Base-by-base conservation (phyloP, 2,113 vertebrate species). In the Ceyx melanurus region DNA sequence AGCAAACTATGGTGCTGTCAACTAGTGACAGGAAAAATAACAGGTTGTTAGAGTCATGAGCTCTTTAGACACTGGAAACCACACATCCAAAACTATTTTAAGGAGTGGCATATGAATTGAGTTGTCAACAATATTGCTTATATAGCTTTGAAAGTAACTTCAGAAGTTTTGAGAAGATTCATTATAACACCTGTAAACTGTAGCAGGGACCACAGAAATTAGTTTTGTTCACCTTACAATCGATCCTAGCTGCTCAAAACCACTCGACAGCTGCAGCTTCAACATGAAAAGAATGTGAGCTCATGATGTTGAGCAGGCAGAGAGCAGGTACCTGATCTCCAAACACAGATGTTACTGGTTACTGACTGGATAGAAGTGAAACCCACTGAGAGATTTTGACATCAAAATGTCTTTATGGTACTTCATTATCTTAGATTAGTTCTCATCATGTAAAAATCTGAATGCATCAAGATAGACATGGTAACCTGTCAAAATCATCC, bases 151-250 rank as follows among this genome's bases (percentile, higher is more conserved):
- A 84, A 75, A 88, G 31, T 10, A 84, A 89, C 85, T 68, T 80
- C 43, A 84, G 45, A 87, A 67, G 35, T 56, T 71, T 76, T 2
- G 15, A 43, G 60, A 50, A 71, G 35, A 35, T 86, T 95, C 88
- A 72, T 90, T 86, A 29, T n/a, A 35, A 60, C 29, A 33, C 67
- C 65, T 68, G 33, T 56, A 77, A 62, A 25, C 42, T 51, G 67
- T 73, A 84, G 67, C 20, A 51, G 31, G 26, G 57, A 58, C 61
- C 17, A 37, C 20, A 90, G 64, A 71, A 81, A 81, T 92, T 66
- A 77, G 78, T 86, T 96, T 94, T 92, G 65, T 81, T 93, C 67
- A 67, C 76, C 71, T 91, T 86, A 14, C 37, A 45, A 92, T 90
- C 93, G 73, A 95, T 88, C 65, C 29, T 67, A 73, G 35, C 53